Base-by-base conservation (phyloP, 2,888 invertebrate species). In the Limnephilus rhombicus region DNA sequence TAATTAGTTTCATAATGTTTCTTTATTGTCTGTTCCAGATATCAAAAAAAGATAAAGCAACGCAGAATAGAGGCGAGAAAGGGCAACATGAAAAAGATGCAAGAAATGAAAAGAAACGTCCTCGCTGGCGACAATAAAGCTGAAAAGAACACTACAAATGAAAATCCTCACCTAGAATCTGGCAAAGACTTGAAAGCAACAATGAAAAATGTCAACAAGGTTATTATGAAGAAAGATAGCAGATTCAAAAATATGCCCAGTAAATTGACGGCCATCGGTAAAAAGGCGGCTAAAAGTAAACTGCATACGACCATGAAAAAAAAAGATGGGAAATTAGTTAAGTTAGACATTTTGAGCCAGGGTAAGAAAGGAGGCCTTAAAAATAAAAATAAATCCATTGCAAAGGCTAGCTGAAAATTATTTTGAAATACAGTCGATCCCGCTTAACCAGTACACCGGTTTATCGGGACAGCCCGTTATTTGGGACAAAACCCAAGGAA, bases 211-310 rank as follows among this genome's bases (percentile, higher is more conserved):
- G 95, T 96, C 0, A 96, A 96, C 90, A 96, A 95, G 92, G 95
- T 94, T 4, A 93, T 96, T 0, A 96, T 96, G 96, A 96, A 96
- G 93, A 96, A 95, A 94, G 96, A 96, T 83, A 95, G 95, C 1
- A 94, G 96, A 49, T 96, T 96, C 82, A 96, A 96, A 93, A 95
- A 95, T 93, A 95, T 96, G 3, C 96, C 96, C 0, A 96, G 96
- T 2, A 96, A 96, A 94, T 95, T 96, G 2, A 95, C 94, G 0
- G 96, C 95, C 92, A 96, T 96, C 29, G 96, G 96, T 93, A 94
- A 95, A 53, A 96, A 96, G 94, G 95, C 96, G 0, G 96, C 95
- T 9, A 95, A 94, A 18, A 93, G 93, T 88, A 93, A 93, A 86
- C 45, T 92, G 29, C 68, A 80, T 18, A 81, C 86, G 18, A 85